Evolutionary conservation across 2,113 vertebrate genomes (phyloP).

Genomic region (Tupaia chinensis): DNA sequence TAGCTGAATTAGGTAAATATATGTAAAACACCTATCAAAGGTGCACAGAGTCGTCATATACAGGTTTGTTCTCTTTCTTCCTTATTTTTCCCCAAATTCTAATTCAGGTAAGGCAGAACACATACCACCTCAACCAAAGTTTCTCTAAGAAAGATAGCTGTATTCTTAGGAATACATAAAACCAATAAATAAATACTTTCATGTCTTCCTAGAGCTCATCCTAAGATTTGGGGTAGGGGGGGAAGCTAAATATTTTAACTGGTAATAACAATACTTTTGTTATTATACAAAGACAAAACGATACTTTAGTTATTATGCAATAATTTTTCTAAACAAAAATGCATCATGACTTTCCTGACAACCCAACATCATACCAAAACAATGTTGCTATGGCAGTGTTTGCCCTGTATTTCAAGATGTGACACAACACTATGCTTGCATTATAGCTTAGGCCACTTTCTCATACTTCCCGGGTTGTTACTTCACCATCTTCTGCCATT

Average conservation of each 20-base stretch:
- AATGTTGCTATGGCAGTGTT: not conserved
- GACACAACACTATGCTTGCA: not conserved
- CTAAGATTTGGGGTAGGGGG: not conserved
- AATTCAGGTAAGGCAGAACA: not conserved
- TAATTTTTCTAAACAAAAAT: too few relatives aligned
- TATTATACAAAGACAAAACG: too few relatives aligned
- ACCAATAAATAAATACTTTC: not conserved
- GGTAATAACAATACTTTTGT: not conserved
- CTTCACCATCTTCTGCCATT: conserved; percentile 10
- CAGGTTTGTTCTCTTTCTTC: not conserved
- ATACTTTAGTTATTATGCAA: too few relatives aligned
- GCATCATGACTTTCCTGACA: too few relatives aligned
- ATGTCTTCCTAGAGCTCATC: not conserved
- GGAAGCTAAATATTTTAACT: not conserved
- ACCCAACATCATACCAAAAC: not conserved
- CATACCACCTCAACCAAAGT: not conserved
- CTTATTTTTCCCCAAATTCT: conserved; percentile 7
- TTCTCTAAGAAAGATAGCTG: not conserved
- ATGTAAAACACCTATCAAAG: not conserved
- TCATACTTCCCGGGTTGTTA: not conserved
- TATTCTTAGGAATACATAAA: not conserved
- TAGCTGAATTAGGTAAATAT: not conserved
- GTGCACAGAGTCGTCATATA: not conserved
- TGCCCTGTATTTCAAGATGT: not conserved
- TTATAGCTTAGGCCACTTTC: not conserved